Conservation (phyloP, 2,888 invertebrate genomes). For the Dasypolia templi region DNA sequence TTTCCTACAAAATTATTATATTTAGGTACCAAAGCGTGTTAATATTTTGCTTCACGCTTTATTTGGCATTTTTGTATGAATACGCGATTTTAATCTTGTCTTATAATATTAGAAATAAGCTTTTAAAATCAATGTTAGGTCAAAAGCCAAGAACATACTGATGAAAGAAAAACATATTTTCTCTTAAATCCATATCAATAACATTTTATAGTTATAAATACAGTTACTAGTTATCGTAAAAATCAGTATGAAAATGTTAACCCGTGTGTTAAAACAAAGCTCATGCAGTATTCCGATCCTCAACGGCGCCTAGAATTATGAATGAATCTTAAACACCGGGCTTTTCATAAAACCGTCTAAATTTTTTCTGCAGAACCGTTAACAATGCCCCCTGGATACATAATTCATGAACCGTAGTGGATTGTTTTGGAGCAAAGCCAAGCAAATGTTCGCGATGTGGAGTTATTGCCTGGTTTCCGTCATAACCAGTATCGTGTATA, state of each 20-base stretch:
- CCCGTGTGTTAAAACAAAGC: background rate
- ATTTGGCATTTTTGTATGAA: background rate
- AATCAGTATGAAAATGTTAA: background rate
- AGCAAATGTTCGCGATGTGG: conserved; percentile 53
- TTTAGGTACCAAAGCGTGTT: conserved; percentile 1
- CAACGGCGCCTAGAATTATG: conserved; percentile 23
- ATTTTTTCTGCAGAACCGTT: conserved; percentile 44
- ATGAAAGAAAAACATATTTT: background rate
- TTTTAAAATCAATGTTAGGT: conserved; percentile 12
- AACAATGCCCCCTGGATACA: conserved; percentile 59
- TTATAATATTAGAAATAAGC: background rate
- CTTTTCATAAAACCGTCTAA: conserved; percentile 37
- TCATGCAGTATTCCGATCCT: background rate
- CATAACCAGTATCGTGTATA: conserved; percentile 53
- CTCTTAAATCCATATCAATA: background rate
- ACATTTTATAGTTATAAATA: background rate
- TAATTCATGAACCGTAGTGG: conserved; percentile 58
- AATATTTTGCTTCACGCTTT: background rate
- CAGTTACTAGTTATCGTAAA: conserved; percentile 11
- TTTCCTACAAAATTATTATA: conserved; percentile 6
- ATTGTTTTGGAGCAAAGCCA: conserved; percentile 63
- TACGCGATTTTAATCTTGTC: conserved; percentile 3
- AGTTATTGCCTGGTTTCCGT: conserved; percentile 62
- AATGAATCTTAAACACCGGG: conserved; percentile 40
- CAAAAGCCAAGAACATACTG: conserved; percentile 9